Base-by-base conservation (phyloP, 2,113 vertebrate genomes). In the Heterotilapia buettikoferi region DNA sequence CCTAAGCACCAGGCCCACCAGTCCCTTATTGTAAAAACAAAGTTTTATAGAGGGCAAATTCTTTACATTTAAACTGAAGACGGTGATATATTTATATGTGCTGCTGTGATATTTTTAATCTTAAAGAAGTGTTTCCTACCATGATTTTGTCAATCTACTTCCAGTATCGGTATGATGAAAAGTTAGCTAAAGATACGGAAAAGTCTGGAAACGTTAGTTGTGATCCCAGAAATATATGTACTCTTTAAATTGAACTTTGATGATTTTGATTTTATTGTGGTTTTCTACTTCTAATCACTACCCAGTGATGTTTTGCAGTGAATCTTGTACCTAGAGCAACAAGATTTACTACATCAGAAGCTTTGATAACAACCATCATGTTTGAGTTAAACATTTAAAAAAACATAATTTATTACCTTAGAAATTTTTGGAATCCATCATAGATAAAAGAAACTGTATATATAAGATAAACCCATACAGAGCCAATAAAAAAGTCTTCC, bases 301-400 rank as follows among this genome's bases (percentile, higher is more conserved):
- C 4, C 0, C 29, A 10, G 4, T 50, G 24, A 76, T 78, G 18
- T 50, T 78, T 78, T 50, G 26, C 71, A 50, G 71, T 47, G 43
- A 78, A 50, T 31, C 24, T 12, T 31, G 26, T 47, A 50, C 26
- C 24, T 19, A 50, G 5, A 54, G 9, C 53, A 76, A 47, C 71
- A 78, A 78, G 24, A 47, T 76, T 50, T 1, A 76, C 43, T 76
- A 29, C 43, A 29, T 50, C 71, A 76, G 40, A 50, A 47, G 71
- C 24, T 7, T 50, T 76, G 43, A 76, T 26, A 40, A 26, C 9
- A 18, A 31, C 4, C 24, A 26, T 59, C 26, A 9, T 59, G 13
- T 26, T 45, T 29, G 40, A 73, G 0, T 11, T 18, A 45, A 45
- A 26, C 1, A 1, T 38, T 5, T 13, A 10, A 73, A 73, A 13